These are phyloP conservation scores for Plebejus argus DNA, from an alignment of 2,888 invertebrate genomes.

Conservation along the genomic window DNA sequence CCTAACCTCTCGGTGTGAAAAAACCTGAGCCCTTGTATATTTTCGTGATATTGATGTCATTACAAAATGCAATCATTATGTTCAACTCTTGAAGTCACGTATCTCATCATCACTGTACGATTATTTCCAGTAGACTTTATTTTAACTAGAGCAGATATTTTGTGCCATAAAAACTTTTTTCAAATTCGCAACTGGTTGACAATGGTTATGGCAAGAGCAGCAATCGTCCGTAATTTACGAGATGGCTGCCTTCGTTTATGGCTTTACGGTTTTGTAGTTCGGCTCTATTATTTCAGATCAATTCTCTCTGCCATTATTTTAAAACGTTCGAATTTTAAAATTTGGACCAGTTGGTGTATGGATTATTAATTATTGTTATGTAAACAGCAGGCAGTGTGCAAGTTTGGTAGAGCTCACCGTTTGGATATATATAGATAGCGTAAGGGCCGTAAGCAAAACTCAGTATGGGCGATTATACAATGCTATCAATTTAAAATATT, in stretches of 20 bases:
- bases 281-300: slow-evolving; percentile 14
- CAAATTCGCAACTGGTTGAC: slow-evolving; percentile 48
- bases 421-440: too few species aligned
- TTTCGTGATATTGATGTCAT: too few species aligned
- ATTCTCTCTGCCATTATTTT: background rate
- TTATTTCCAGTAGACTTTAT: background rate
- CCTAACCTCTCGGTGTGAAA: too few species aligned
- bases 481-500: too few species aligned
- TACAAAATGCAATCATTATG: background rate
- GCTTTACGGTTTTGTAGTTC: slow-evolving; percentile 56
- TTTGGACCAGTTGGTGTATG: background rate
- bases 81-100: background rate
- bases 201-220: slow-evolving; percentile 65
- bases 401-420: background rate
- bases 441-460: too few species aligned
- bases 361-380: background rate
- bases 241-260: slow-evolving; percentile 70
- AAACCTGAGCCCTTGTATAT: too few species aligned
- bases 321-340: background rate
- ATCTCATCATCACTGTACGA: background rate
- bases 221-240: slow-evolving; percentile 71
- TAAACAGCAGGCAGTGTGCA: background rate
- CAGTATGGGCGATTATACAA: too few species aligned
- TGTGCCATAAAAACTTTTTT: slow-evolving; percentile 39
- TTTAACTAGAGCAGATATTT: background rate